Conservation (phyloP, 2,797 vertebrate species). For the Chromis chromis region DNA sequence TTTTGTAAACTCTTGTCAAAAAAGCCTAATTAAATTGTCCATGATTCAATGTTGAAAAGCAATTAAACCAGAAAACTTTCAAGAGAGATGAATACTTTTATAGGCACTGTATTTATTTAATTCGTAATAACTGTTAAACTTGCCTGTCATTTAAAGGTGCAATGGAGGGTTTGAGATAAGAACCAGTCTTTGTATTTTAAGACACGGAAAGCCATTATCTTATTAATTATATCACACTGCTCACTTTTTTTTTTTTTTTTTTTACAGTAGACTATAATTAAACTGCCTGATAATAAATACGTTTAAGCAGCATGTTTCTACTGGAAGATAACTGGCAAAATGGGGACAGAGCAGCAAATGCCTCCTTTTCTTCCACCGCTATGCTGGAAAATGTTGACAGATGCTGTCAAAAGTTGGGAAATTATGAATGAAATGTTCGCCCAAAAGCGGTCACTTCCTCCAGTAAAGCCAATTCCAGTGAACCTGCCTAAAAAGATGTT, state of each 20-base stretch:
- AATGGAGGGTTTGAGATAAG: not conserved
- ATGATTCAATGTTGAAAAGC: no score
- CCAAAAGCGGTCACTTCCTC: conserved; percentile 46
- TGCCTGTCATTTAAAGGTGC: not conserved
- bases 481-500: conserved; percentile 50
- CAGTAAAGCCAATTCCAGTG: conserved; percentile 34
- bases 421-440: conserved; percentile 57
- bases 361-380: not conserved
- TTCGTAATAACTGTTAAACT: not conserved
- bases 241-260: conserved; percentile 5
- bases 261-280: conserved; percentile 6
- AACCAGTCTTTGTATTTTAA: not conserved
- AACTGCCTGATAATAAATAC: not conserved
- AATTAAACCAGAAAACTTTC: no score
- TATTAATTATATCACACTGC: conserved; percentile 1
- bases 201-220: not conserved
- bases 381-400: conserved; percentile 22
- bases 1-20: no score
- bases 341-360: conserved; percentile 13
- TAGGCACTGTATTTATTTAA: not conserved
- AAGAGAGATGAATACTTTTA: no score
- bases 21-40: no score
- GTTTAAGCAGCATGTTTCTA: conserved; percentile 7
- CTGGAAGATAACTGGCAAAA: not conserved
- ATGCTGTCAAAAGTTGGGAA: conserved; percentile 60